A percentile compares a stretch with the other conserved stretches of the same genome.
These are phyloP conservation scores for Ellobium chinense DNA, from an alignment of 2,888 invertebrate genomes.

Conservation along the genomic window DNA sequence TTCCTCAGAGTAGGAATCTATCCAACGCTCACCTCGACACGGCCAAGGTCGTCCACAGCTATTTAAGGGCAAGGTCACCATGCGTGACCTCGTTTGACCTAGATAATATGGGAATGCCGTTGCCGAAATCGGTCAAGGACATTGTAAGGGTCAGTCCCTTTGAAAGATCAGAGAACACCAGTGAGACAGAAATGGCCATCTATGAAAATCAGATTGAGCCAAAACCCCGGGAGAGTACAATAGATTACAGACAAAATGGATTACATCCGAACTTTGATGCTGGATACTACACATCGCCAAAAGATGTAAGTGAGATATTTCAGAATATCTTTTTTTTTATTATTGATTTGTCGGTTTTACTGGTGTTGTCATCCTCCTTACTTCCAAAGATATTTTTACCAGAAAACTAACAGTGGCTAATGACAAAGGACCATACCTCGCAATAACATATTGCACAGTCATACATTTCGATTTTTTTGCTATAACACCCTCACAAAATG, in stretches of 20 bases:
- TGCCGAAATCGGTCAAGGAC: not conserved
- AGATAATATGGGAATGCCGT: not conserved
- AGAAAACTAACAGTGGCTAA: too few species aligned
- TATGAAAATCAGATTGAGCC: not conserved
- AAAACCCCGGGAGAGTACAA: too few species aligned
- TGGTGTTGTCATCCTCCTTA: too few species aligned
- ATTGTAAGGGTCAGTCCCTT: not conserved
- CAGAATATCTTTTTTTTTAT: too few species aligned
- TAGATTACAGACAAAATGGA: too few species aligned
- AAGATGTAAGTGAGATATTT: not conserved
- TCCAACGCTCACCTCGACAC: conserved; percentile 15
- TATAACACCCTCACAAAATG: too few species aligned
- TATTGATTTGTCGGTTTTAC: too few species aligned
- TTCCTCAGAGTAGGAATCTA: not conserved
- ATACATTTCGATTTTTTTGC: too few species aligned
- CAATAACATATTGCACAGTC: too few species aligned
- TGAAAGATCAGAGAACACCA: not conserved
- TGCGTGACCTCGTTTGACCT: not conserved
- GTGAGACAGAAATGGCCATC: not conserved
- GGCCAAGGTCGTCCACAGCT: conserved; percentile 16
- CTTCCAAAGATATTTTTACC: too few species aligned
- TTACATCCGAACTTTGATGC: too few species aligned
- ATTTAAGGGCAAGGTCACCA: conserved; percentile 26
- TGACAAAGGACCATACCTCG: too few species aligned
- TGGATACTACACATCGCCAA: not conserved